Percentiles rank a stretch among this genome's conserved stretches.
These are phyloP conservation scores for Mamestra configurata DNA, from an alignment of 1,140 invertebrate species.

Conservation along the genomic window DNA sequence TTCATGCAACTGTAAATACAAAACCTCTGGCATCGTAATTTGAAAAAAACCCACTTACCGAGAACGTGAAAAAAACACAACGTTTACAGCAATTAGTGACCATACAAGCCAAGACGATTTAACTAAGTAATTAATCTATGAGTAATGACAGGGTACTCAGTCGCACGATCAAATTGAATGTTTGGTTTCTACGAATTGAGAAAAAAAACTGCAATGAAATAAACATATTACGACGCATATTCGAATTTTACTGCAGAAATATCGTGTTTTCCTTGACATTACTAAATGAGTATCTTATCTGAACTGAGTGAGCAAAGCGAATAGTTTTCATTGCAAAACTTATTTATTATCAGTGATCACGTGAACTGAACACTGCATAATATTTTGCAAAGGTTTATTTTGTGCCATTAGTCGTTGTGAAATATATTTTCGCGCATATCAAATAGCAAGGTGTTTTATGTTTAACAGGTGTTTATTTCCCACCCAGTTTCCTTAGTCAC, in stretches of 20 bases:
- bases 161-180: slow-evolving; percentile 65
- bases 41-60: slow-evolving; percentile 79
- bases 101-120: slow-evolving; percentile 76
- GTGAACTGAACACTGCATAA: slow-evolving; percentile 39
- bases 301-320: slow-evolving; percentile 39
- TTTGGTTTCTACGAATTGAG: neutral
- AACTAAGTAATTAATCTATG: slow-evolving; percentile 78
- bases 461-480: slow-evolving; percentile 27
- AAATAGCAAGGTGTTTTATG: slow-evolving; percentile 31
- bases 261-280: slow-evolving; percentile 53
- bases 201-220: slow-evolving; percentile 20
- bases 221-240: neutral
- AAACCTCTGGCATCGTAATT: slow-evolving; percentile 79
- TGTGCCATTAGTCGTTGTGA: slow-evolving; percentile 20
- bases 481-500: slow-evolving; percentile 33
- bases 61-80: slow-evolving; percentile 82
- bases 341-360: slow-evolving; percentile 54
- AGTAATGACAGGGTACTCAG: slow-evolving; percentile 63
- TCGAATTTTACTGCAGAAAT: slow-evolving; percentile 29
- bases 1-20: slow-evolving; percentile 83
- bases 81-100: slow-evolving; percentile 82
- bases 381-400: slow-evolving; percentile 39
- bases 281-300: slow-evolving; percentile 51
- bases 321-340: slow-evolving; percentile 47
- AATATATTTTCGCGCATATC: slow-evolving; percentile 28